Conservation (phyloP, 2,888 invertebrate genomes). For the Resseliella maxima region DNA sequence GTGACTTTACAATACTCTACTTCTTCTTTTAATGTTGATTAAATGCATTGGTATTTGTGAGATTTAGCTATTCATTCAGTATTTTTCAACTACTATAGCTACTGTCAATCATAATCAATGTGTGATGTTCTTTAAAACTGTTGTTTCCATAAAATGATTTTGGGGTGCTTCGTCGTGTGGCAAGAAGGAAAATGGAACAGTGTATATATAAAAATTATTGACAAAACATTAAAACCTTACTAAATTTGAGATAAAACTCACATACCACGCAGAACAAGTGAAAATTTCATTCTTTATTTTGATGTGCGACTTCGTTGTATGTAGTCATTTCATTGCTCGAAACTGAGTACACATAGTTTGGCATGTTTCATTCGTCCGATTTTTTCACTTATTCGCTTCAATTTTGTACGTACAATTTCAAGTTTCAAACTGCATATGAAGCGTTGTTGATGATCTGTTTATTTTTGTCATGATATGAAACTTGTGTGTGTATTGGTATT, state of each 20-base stretch:
- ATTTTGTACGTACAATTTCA: not conserved
- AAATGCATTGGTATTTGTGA: not conserved
- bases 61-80: not conserved
- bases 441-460: not conserved
- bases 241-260: constrained; percentile 13
- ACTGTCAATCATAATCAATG: constrained; percentile 18
- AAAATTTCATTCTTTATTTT: not conserved
- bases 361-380: not conserved
- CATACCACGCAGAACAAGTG: not conserved
- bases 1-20: not conserved
- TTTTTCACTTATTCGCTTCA: not conserved
- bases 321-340: not conserved
- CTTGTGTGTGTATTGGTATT: not conserved
- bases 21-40: not conserved
- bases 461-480: not conserved
- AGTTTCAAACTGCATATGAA: not conserved
- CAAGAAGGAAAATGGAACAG: not conserved
- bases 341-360: not conserved
- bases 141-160: not conserved
- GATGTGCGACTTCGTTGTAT: not conserved
- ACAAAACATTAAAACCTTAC: not conserved
- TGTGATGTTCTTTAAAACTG: not conserved
- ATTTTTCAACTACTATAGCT: not conserved
- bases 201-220: not conserved
- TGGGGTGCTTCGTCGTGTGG: not conserved